phyloP scores from a whole-genome alignment of 2,888 invertebrate species.

The Pherbina coryleti region DNA sequence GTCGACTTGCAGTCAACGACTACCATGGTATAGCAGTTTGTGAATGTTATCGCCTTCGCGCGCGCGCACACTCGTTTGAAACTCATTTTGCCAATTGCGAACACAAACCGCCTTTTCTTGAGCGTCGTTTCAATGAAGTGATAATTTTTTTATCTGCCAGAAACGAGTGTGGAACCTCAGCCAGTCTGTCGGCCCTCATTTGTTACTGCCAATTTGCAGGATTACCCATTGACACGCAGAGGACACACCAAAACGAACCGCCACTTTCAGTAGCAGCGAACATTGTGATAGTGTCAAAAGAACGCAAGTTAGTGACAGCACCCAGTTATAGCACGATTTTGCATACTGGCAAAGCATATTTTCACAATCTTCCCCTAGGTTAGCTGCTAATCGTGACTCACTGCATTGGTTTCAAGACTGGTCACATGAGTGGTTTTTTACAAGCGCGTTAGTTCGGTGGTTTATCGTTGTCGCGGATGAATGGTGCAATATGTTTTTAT shows the following conservation, averaged over 20 bases:
- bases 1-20: neutral
- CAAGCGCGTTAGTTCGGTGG: neutral
- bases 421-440: neutral
- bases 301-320: slow-evolving; percentile 18
- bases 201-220: slow-evolving; percentile 41
- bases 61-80: slow-evolving; percentile 8
- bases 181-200: slow-evolving; percentile 23
- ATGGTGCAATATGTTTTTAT: slow-evolving; percentile 15
- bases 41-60: slow-evolving; percentile 24
- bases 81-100: neutral
- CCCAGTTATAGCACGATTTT: neutral
- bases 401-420: neutral
- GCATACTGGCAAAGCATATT: neutral
- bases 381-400: slow-evolving; percentile 17
- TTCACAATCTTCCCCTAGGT: neutral
- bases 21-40: neutral
- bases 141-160: slow-evolving; percentile 59
- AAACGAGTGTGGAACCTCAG: slow-evolving; percentile 46
- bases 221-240: slow-evolving; percentile 44
- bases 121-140: slow-evolving; percentile 66
- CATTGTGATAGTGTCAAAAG: slow-evolving; percentile 29
- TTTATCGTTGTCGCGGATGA: neutral
- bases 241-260: slow-evolving; percentile 19
- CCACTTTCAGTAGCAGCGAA: neutral
- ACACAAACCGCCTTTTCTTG: slow-evolving; percentile 45